Evolutionary conservation across 2,113 vertebrate species (phyloP), one percentile per base, ranked within the genome.

Genomic region (Cnemophilus loriae): DNA sequence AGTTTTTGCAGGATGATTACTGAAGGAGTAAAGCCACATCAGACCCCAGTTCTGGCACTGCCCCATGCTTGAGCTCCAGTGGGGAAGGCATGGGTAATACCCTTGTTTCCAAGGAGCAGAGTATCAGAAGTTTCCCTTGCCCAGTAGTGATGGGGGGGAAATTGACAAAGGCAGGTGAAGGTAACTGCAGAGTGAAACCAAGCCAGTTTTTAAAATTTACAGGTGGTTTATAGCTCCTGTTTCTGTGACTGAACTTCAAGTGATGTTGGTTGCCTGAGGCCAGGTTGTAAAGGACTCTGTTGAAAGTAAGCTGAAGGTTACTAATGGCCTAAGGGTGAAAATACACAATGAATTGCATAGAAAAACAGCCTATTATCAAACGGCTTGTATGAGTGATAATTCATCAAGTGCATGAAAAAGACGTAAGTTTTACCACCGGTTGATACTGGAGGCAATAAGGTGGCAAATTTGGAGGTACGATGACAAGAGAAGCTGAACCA

Each of bases 281-380:
- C 53, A 69, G 20, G 53, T 88, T 94, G 63, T 70, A 57, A 73
- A 85, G 88, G 63, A 59, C 41, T 68, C 6, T 1, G 5, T 30
- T 87, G 64, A 87, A 90, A 91, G 53, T 50, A 57, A 87, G 59
- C 18, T 85, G 90, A 88, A 94, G 53, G 85, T 91, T 96, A 50
- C 63, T 73, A 26, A 57, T 90, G 32, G 57, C 63, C 91, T 65
- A n/a, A 73, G 78, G 82, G 70, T 82, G 71, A 82, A 93, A 91
- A 76, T 85, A 39, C 9, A 11, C 35, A 49, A 33, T 57, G 82
- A 87, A n/a, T 49, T 94, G 46, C 37, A 41, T 56, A 75, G 74
- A 73, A 87, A 68, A 86, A 15, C 16, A 87, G 5, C 16, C 13
- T 88, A 3, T 61, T 69, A 39, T 47, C 37, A 82, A 79, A 27